Conservation (phyloP, 2,113 vertebrate species). For the Apaloderma vittatum region DNA sequence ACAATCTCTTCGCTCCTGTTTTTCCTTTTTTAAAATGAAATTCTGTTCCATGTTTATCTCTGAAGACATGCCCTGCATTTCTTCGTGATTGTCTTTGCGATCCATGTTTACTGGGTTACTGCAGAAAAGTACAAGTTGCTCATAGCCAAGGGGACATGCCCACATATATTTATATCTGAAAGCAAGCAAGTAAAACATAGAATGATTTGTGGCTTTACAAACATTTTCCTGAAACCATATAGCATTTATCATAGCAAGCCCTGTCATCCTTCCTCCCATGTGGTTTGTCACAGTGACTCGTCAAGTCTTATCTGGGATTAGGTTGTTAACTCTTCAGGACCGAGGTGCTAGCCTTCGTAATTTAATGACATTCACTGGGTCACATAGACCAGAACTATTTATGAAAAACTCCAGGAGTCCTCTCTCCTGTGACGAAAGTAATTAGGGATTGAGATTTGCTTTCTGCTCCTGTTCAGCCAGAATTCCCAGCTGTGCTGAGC, state of each 20-base stretch:
- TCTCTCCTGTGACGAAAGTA: background rate
- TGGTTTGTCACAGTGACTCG: background rate
- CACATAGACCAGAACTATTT: background rate
- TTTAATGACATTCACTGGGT: background rate
- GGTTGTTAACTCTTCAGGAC: background rate
- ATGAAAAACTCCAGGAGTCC: background rate
- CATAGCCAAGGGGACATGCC: background rate
- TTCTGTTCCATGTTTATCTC: background rate
- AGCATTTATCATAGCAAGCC: background rate
- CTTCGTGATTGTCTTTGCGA: background rate
- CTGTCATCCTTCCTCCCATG: background rate
- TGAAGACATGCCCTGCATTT: background rate
- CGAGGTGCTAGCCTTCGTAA: background rate
- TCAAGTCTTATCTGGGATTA: background rate
- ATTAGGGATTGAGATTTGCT: constrained; percentile 2
- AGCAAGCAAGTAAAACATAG: background rate
- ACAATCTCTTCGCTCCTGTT: background rate
- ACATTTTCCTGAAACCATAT: background rate
- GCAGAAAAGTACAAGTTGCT: background rate
- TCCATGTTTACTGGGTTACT: background rate
- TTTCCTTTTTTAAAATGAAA: background rate
- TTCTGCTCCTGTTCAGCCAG: constrained; percentile 17
- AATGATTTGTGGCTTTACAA: background rate
- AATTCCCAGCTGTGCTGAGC: background rate
- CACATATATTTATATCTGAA: constrained; percentile 25